Conservation (phyloP, 1,140 invertebrate genomes). For the Lordiphosa mommai region DNA sequence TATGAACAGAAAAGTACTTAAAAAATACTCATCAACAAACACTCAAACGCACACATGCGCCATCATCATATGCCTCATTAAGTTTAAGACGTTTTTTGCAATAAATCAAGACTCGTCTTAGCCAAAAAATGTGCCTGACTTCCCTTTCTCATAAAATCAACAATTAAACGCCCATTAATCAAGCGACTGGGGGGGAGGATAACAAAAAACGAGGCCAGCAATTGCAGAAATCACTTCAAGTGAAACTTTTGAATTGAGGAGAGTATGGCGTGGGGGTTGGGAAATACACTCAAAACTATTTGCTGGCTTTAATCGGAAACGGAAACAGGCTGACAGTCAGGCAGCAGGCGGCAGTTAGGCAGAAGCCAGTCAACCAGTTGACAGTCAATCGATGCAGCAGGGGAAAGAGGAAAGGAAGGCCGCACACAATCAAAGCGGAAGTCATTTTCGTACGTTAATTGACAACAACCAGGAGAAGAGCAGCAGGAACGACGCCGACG, state of each 20-base stretch:
- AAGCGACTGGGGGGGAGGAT: constrained; percentile 35
- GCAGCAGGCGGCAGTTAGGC: constrained; percentile 58
- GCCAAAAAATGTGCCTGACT: not conserved
- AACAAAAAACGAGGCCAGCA: constrained; percentile 40
- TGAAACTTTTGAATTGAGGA: constrained; percentile 35
- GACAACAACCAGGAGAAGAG: constrained; percentile 46
- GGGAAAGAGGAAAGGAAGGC: not conserved
- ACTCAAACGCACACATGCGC: not conserved
- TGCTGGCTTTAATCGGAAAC: constrained; percentile 74
- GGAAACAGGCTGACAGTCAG: constrained; percentile 69
- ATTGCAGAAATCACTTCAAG: constrained; percentile 54
- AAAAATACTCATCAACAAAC: not conserved
- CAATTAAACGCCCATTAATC: constrained; percentile 69
- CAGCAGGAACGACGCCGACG: not conserved
- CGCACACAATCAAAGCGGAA: constrained; percentile 74
- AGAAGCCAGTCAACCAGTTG: constrained; percentile 4
- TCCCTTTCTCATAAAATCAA: constrained; percentile 25
- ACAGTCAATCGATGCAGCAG: constrained; percentile 6
- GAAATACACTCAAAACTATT: constrained; percentile 60
- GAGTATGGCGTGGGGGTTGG: not conserved
- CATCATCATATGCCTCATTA: constrained; percentile 10
- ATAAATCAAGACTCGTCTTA: constrained; percentile 16
- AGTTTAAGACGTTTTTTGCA: not conserved
- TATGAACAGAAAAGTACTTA: not conserved
- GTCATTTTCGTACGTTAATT: constrained; percentile 78